Evolutionary conservation across 2,797 vertebrate species (phyloP).

Genomic region (Syngnathus rostellatus): DNA sequence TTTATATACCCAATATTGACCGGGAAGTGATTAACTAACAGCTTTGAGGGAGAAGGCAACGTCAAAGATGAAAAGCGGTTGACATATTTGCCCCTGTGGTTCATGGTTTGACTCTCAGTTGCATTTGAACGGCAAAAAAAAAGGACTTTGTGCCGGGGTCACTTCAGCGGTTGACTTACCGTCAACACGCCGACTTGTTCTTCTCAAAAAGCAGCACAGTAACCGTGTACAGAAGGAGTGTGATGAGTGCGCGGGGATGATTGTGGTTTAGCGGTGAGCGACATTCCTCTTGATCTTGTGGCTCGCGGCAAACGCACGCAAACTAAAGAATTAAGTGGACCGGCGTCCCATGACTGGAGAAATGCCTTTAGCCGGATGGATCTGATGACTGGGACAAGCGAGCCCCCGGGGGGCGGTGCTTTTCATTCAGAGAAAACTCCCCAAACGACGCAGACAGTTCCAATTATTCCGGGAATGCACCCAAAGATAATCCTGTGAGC

Average conservation of each 20-base stretch:
- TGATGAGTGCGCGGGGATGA: conserved; percentile 47
- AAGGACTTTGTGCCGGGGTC: not conserved
- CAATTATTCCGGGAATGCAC: not conserved
- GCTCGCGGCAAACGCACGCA: not conserved
- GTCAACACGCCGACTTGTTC: conserved; percentile 53
- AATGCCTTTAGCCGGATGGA: not conserved
- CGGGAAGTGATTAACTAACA: too few species aligned
- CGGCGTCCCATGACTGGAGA: conserved; percentile 24
- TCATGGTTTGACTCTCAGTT: too few species aligned
- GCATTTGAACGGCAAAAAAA: too few species aligned
- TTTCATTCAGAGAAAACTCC: conserved; percentile 1
- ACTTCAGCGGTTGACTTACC: conserved; percentile 42
- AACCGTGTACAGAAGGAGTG: conserved; percentile 52
- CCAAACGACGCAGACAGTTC: not conserved
- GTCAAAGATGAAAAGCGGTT: too few species aligned
- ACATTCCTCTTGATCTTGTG: not conserved
- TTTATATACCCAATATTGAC: too few species aligned
- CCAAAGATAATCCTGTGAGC: not conserved
- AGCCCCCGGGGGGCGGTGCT: not conserved
- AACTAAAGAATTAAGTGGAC: conserved; percentile 1
- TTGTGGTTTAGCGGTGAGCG: conserved; percentile 22
- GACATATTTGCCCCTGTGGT: too few species aligned
- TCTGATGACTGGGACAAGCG: not conserved
- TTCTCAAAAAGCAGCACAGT: conserved; percentile 54
- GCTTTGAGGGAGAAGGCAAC: too few species aligned